Conservation (phyloP, 1,140 invertebrate species). For the Wiebesia pumilae region DNA sequence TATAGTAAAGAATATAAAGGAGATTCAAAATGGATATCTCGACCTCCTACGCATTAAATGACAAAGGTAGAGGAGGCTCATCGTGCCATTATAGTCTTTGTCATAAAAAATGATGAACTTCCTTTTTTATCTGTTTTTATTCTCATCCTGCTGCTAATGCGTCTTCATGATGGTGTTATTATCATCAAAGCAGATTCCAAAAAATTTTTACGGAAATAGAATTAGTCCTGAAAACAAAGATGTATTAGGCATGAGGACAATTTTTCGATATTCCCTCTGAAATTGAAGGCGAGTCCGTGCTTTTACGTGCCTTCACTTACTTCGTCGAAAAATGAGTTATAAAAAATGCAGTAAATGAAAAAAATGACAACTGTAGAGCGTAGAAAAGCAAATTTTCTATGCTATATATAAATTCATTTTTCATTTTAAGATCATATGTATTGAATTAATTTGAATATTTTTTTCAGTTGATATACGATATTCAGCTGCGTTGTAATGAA, state of each 20-base stretch:
- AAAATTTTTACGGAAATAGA: slow-evolving; percentile 21
- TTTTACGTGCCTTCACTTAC: neutral
- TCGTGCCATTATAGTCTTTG: neutral
- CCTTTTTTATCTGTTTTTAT: neutral
- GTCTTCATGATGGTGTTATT: neutral
- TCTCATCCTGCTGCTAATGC: neutral
- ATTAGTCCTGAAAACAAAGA: neutral
- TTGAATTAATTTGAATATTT: too few species aligned
- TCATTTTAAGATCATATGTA: too few species aligned
- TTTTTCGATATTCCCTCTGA: neutral
- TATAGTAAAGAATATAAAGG: neutral
- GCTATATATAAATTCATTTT: too few species aligned
- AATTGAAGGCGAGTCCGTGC: neutral
- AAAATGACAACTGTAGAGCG: too few species aligned
- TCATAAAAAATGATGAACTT: slow-evolving; percentile 23
- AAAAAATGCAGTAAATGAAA: neutral
- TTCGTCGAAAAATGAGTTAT: slow-evolving; percentile 36
- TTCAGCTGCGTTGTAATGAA: too few species aligned
- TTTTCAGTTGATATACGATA: too few species aligned
- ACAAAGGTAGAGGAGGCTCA: slow-evolving; percentile 16
- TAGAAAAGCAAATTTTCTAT: neutral
- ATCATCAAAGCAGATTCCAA: neutral
- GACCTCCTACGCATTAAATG: slow-evolving; percentile 18
- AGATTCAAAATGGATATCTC: slow-evolving; percentile 25
- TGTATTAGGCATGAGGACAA: slow-evolving; percentile 32